These are phyloP conservation scores for Chironomus riparius DNA, from an alignment of 2,888 invertebrate genomes.

Conservation along the genomic window DNA sequence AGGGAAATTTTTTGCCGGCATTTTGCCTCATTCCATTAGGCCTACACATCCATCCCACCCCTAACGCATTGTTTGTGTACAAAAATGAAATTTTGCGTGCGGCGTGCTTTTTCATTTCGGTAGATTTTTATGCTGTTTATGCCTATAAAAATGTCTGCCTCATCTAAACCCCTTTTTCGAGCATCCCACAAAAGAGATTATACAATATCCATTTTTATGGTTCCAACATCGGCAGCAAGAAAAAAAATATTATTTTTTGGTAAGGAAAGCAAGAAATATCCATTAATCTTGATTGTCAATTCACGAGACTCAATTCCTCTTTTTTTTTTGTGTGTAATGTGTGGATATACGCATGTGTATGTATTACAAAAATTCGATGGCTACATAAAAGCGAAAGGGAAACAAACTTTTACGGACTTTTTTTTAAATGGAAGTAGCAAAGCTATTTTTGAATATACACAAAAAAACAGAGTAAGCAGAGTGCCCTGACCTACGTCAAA, in stretches of 20 bases:
- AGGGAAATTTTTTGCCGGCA: background rate
- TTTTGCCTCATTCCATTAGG: background rate
- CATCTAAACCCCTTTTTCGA: no score
- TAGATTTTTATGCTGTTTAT: no score
- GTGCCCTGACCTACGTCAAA: conserved; percentile 25
- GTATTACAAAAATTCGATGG: background rate
- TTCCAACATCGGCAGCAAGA: no score
- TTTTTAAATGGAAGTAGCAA: conserved; percentile 14
- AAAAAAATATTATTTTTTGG: background rate
- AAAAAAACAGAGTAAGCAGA: background rate
- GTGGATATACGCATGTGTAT: conserved; percentile 1
- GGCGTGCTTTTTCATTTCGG: no score
- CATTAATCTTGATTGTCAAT: background rate
- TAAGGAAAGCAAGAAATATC: background rate
- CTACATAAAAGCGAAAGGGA: conserved; percentile 20
- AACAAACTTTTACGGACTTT: conserved; percentile 13
- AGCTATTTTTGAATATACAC: conserved; percentile 17
- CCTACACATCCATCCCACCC: no score
- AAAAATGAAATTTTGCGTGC: no score
- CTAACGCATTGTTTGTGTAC: no score
- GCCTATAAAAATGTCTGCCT: no score
- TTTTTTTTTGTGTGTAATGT: no score
- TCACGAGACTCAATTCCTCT: background rate
- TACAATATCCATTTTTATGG: background rate
- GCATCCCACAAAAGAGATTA: no score